These are phyloP conservation scores for Pyrocephalus nanus DNA, from an alignment of 2,797 vertebrate genomes.

Conservation along the genomic window DNA sequence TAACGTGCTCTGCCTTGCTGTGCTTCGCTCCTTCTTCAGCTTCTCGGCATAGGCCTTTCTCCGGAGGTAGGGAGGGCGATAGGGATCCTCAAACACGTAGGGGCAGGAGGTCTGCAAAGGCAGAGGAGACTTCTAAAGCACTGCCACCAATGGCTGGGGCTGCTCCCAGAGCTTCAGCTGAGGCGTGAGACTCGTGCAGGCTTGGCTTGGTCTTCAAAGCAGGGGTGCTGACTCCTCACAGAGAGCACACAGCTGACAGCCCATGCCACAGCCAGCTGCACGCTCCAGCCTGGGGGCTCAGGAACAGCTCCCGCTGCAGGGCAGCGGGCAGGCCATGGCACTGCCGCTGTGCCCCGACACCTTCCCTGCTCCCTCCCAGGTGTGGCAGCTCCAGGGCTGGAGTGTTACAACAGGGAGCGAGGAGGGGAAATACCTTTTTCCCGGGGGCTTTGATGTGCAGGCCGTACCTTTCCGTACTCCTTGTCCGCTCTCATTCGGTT, in stretches of 20 bases:
- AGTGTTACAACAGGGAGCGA: too few relatives aligned
- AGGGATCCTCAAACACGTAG: not conserved
- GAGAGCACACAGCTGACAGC: too few relatives aligned
- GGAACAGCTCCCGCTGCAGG: not conserved
- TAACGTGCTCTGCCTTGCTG: accelerated
- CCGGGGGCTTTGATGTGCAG: too few relatives aligned
- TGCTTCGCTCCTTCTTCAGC: not conserved
- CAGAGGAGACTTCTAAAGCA: not conserved
- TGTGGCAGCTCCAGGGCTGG: too few relatives aligned
- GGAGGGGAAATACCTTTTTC: not conserved
- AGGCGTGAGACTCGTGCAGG: accelerated
- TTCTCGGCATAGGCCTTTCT: not conserved
- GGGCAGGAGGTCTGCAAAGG: not conserved
- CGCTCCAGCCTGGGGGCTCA: accelerated
- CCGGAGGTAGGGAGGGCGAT: not conserved
- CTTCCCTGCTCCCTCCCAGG: not conserved
- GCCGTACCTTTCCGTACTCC: not conserved
- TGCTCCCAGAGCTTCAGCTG: not conserved
- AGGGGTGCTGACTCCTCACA: not conserved
- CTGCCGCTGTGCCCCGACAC: not conserved
- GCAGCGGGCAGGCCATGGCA: not conserved
- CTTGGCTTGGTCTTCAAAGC: not conserved
- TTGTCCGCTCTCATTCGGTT: not conserved
- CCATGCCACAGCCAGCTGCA: not conserved
- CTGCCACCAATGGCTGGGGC: accelerated